Base-by-base conservation (phyloP, 2,113 vertebrate genomes). In the Dipodomys stephensi region DNA sequence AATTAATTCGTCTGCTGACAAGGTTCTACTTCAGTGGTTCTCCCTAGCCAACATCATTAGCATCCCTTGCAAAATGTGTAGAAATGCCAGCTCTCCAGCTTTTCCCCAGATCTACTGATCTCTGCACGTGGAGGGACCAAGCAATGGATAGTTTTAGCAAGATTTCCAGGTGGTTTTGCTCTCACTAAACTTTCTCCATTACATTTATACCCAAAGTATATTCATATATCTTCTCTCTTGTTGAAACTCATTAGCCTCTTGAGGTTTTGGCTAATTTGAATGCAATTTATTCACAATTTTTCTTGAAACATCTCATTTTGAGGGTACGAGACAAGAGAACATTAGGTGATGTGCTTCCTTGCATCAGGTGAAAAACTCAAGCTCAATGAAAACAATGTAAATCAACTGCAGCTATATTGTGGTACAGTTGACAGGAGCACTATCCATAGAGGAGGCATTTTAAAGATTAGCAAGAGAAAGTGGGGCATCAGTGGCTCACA, bases 371-470 rank as follows among this genome's bases (percentile, higher is more conserved):
- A 93, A 94, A 72, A 60, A 79, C 9, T 20, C 0, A 84, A 65
- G 39, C 64, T 94, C 90, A 85, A 90, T 94, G 89, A 94, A 89
- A 91, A 92, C 69, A 88, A 77, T 49, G 13, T 28, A 95, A 95
- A 46, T 25, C 67, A 90, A 82, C 22, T 62, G 32, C 4, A 72
- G 35, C 30, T 71, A 18, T 1, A 35, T 44, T 64, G 22, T 83
- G 71, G 5, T 72, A 81, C 85, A 60, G 28, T 32, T 27, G 8
- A 39, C 12, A 35, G 89, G 53, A 49, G 27, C 74, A 65, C 57
- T 65, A 83, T 71, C n/a, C 12, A 74, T 76, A 18, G 28, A 81
- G 53, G 30, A 90, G 32, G 79, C 65, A 90, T 83, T 94, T 89
- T 74, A 64, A 91, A 83, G 73, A 78, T 83, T 77, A 92, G 73